Evolutionary conservation across 1,140 invertebrate species (phyloP), one percentile per base, ranked within the genome.

Genomic region (Diorhabda sublineata): DNA sequence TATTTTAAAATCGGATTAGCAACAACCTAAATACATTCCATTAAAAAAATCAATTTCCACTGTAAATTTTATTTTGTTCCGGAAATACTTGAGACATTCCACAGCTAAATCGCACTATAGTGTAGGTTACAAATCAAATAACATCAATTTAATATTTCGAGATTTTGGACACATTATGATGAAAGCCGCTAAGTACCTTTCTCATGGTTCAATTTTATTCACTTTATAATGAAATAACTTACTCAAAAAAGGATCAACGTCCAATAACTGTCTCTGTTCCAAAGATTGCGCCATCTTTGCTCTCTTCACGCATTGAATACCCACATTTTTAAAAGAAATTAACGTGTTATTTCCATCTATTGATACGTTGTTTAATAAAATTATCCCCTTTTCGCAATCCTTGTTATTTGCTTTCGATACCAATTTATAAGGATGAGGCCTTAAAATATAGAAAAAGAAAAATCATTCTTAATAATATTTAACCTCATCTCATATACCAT

Each of bases 301-400:
- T 73, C 93, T 93, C 82, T 98, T 98, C 3, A 97, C 94, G 84
- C 96, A 98, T 77, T 98, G 96, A 72, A 98, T 97, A 5, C 96
- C 96, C 70, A 98, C 84, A 83, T 96, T 96, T 63, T 91, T 91
- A 78, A 98, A 97, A 45, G 87, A 86, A n/a, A 89, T 88, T 5
- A 88, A 85, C 89, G 91, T 91, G 52, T 87, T 90, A 7, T 85
- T 85, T 66, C 87, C 85, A 47, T 97, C 88, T 7, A 45, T 56
- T 26, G 44, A 43, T 11, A 64, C 63, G 81, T 91, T 88, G 60
- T 93, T 82, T 2, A 93, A 95, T 81, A 93, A 97, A 57, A 98
- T 52, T 8, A 52, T 92, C 44, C 96, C 96, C 77, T 90, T 89
- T 78, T 91, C 92, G 80, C 96, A 98, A 4, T 88, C 88, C 74